phyloP scores from a whole-genome alignment of 2,888 invertebrate genomes.

The Drosophila anomelani region DNA sequence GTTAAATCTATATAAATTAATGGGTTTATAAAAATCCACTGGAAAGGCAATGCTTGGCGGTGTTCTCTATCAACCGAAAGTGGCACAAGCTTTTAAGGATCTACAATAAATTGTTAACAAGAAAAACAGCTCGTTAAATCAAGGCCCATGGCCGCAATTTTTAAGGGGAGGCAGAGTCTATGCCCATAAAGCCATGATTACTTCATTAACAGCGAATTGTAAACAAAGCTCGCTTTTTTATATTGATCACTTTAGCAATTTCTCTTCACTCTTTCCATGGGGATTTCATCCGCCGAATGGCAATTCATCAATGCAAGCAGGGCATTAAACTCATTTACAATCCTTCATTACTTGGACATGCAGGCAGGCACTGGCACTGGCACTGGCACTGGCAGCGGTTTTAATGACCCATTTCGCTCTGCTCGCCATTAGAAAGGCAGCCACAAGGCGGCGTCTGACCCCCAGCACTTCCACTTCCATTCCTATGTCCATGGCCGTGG shows the following conservation, averaged over 20 bases:
- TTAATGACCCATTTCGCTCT: constrained; percentile 71
- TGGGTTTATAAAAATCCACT: background rate
- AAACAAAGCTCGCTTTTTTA: constrained; percentile 1
- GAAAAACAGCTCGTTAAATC: constrained; percentile 1
- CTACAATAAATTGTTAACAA: background rate
- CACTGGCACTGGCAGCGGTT: constrained; percentile 41
- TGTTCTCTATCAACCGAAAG: background rate
- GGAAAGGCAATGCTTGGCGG: too few relatives aligned
- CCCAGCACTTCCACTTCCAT: constrained; percentile 58
- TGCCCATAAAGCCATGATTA: constrained; percentile 13
- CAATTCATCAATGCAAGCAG: constrained; percentile 67
- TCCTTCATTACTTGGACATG: constrained; percentile 66
- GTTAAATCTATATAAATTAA: background rate
- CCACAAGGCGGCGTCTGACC: constrained; percentile 76
- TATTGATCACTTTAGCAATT: constrained; percentile 25
- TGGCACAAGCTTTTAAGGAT: background rate
- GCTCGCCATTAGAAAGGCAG: constrained; percentile 71
- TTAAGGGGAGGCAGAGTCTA: background rate
- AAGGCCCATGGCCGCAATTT: background rate
- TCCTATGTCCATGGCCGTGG: constrained; percentile 8
- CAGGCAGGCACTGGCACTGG: background rate
- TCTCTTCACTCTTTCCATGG: constrained; percentile 14
- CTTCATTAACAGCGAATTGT: constrained; percentile 17
- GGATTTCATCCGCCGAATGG: constrained; percentile 26
- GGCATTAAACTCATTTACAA: constrained; percentile 72